Conservation (phyloP, 92 coral and sea anemone genomes). For the Epizoanthus ramosus region DNA sequence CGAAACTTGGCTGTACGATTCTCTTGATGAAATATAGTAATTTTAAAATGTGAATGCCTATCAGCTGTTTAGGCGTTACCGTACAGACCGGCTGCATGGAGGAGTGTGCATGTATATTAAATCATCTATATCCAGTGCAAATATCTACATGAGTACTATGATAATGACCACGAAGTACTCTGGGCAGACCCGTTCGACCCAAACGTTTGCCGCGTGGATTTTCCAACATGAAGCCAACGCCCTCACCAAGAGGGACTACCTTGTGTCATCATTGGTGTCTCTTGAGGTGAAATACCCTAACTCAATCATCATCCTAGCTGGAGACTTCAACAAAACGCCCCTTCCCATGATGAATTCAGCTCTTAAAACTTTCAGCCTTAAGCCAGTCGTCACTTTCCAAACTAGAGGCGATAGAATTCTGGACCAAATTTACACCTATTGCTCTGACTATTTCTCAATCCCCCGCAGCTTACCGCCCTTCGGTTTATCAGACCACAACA, state of each 20-base stretch:
- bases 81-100: no score
- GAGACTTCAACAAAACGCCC: slow-evolving; percentile 42
- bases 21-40: no score
- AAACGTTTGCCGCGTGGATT: slow-evolving; percentile 56
- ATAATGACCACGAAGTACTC: no score
- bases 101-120: no score
- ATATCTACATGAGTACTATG: no score
- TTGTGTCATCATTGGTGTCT: slow-evolving; percentile 20
- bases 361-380: slow-evolving; percentile 23
- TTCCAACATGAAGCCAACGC: slow-evolving; percentile 30
- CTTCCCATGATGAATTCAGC: slow-evolving; percentile 26
- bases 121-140: no score
- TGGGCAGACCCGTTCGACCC: slow-evolving; percentile 52
- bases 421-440: slow-evolving; percentile 44
- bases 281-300: slow-evolving; percentile 27
- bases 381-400: slow-evolving; percentile 37
- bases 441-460: slow-evolving; percentile 31
- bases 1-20: no score
- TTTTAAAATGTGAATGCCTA: no score
- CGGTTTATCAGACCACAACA: slow-evolving; percentile 45
- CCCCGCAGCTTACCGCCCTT: slow-evolving; percentile 38
- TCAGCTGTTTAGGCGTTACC: no score
- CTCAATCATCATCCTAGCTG: slow-evolving; percentile 25
- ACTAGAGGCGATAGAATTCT: slow-evolving; percentile 45
- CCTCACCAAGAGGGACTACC: slow-evolving; percentile 4